These are phyloP conservation scores for Chlamydotis undulata DNA, from an alignment of 2,113 vertebrate genomes.

Conservation along the genomic window DNA sequence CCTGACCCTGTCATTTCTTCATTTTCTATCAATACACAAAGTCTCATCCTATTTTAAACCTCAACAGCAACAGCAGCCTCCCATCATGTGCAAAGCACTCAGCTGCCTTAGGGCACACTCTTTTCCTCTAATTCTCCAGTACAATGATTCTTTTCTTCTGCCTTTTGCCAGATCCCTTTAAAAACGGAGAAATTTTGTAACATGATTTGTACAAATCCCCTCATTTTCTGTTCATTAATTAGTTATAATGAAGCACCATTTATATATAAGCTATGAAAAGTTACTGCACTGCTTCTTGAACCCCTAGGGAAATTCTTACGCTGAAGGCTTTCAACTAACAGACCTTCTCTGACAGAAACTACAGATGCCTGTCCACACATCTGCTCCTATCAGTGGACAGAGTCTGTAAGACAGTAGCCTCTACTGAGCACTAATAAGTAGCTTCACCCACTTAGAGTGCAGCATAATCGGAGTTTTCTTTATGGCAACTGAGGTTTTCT, in stretches of 20 bases:
- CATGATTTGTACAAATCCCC: conserved; percentile 6
- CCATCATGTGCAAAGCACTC: background rate
- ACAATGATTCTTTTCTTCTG: conserved; percentile 30
- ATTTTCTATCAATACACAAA: background rate
- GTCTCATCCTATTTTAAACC: background rate
- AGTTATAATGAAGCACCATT: background rate
- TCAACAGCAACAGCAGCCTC: background rate
- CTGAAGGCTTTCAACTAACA: background rate
- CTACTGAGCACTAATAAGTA: background rate
- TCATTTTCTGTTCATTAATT: conserved; percentile 28
- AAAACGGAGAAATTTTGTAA: background rate
- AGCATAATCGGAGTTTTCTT: background rate
- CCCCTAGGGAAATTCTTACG: background rate
- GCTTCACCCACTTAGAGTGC: background rate
- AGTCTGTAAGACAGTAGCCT: background rate
- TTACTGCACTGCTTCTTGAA: background rate
- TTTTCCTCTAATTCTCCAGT: background rate
- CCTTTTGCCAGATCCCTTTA: background rate
- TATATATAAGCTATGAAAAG: conserved; percentile 3
- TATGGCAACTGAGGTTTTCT: background rate
- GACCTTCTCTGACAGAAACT: background rate
- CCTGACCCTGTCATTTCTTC: background rate
- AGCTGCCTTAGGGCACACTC: background rate
- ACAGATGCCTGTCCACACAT: fast-evolving
- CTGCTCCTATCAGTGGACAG: background rate